phyloP scores from a whole-genome alignment of 2,797 vertebrate genomes.

The Thaleichthys pacificus region DNA sequence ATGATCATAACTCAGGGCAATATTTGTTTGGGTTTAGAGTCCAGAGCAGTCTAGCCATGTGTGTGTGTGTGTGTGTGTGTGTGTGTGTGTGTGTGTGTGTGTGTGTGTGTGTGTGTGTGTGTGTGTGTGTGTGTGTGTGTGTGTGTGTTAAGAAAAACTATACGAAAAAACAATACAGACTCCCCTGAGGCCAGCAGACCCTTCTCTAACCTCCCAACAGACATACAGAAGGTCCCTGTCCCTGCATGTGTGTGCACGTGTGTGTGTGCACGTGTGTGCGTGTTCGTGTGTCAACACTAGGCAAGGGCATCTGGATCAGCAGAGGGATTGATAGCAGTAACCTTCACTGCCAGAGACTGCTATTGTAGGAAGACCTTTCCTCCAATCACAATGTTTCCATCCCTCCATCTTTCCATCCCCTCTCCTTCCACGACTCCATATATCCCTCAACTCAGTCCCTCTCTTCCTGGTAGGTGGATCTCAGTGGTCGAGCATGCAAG shows the following conservation, averaged over 20 bases:
- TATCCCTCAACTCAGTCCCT: background rate
- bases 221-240: no score
- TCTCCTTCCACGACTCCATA: background rate
- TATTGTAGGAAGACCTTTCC: no score
- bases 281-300: no score
- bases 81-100: no score
- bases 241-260: no score
- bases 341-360: no score
- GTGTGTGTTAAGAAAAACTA: background rate
- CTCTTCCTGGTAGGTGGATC: background rate
- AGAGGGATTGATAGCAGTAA: no score
- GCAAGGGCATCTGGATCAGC: no score
- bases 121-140: conserved; percentile 1
- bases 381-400: background rate
- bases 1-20: background rate
- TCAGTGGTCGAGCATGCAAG: no score
- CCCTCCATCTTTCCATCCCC: background rate
- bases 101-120: conserved; percentile 4
- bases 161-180: no score
- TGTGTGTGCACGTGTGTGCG: no score
- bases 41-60: no score
- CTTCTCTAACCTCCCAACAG: background rate
- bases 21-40: background rate
- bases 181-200: background rate
- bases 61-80: conserved; percentile 2